These are phyloP conservation scores for Octopus sinensis DNA, from an alignment of 1,140 invertebrate genomes.

Conservation along the genomic window DNA sequence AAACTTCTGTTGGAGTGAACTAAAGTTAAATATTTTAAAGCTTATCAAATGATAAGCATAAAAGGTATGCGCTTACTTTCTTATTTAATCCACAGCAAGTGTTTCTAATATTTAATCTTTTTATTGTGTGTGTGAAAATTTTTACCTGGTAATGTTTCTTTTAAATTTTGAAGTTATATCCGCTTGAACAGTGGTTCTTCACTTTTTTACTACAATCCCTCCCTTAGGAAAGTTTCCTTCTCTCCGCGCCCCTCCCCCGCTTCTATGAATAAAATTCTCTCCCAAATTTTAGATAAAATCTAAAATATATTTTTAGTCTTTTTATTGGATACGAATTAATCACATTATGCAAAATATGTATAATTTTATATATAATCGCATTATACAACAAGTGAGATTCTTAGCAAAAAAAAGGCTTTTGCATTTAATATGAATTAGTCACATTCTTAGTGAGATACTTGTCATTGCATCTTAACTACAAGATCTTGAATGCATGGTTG, in stretches of 20 bases:
- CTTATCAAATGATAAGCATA: too few relatives aligned
- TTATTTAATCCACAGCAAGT: too few relatives aligned
- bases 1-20: too few relatives aligned
- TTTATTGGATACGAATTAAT: slow-evolving; percentile 8
- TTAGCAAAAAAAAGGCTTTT: background rate
- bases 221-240: background rate
- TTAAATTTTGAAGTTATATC: too few relatives aligned
- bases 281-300: slow-evolving; percentile 8
- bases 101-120: too few relatives aligned
- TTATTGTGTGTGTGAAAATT: too few relatives aligned
- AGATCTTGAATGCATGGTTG: slow-evolving; percentile 7
- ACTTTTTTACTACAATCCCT: too few relatives aligned
- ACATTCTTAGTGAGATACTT: slow-evolving; percentile 5
- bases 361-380: background rate
- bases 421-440: slow-evolving; percentile 5
- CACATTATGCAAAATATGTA: slow-evolving; percentile 1
- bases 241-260: background rate
- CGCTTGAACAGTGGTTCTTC: too few relatives aligned
- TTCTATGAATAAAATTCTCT: slow-evolving; percentile 6
- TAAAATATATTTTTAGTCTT: slow-evolving; percentile 8
- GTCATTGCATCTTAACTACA: slow-evolving; percentile 1
- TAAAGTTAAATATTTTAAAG: too few relatives aligned
- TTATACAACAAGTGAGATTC: background rate
- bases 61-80: too few relatives aligned
- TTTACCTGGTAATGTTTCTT: too few relatives aligned